Evolutionary conservation across 2,113 vertebrate genomes (phyloP), one percentile per base, ranked within the genome.

Genomic region (Ramphastos sulfuratus): DNA sequence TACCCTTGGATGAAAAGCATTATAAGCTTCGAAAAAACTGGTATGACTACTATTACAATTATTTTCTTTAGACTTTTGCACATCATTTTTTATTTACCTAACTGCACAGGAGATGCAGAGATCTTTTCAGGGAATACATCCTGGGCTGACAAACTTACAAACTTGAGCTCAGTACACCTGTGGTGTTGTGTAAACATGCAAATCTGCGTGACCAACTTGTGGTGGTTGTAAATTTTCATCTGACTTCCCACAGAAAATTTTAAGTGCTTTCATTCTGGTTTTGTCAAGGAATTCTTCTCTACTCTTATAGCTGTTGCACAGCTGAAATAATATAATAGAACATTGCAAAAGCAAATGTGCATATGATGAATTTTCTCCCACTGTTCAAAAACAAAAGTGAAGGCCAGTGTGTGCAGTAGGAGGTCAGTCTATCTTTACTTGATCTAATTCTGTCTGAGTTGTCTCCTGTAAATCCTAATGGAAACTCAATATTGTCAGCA

Each of bases 401-500:
- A 93, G 90, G 69, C 77, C 42, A 73, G 78, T 78, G 50, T 70
- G 84, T 92, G 50, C 84, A 85, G 67, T 48, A 72, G 92, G 92
- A 85, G 39, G 75, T 92, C 93, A 87, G 52, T 60, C 59, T 92
- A 61, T 91, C 90, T 93, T 85, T 90, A 65, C 67, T 76, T 93
- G 86, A 91, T 94, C 93, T 93, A 94, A 94, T 96, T 90, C 80
- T 90, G 89, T 91, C 90, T 93, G 86, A 90, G 73, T 50, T 85
- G 64, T 75, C 48, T 93, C 90, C 88, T 89, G 77, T 44, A 93
- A 94, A 94, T 87, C 56, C 58, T 96, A 95, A 94, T 95, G 93
- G 91, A 92, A 96, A 95, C 64, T 93, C 96, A 89, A 93, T 96
- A 94, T 71, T 95, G 65, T 82, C 93, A 92, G 81, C 86, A 90